Evolutionary conservation across 2,888 invertebrate genomes (phyloP).

Genomic region (Cryptocephalus moraei): DNA sequence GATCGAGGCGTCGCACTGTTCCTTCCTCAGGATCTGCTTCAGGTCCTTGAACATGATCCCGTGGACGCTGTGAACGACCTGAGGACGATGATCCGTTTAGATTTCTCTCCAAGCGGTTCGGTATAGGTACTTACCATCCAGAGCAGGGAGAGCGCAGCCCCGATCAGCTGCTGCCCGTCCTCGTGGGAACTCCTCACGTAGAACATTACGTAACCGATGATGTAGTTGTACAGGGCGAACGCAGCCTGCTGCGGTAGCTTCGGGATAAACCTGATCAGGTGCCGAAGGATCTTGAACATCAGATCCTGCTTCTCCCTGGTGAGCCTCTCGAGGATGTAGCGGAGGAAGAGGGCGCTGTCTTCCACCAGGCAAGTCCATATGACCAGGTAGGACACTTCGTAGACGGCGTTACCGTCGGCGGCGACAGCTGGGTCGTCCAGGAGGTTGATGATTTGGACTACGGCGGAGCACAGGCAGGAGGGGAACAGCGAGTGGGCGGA

Average conservation of each 20-base stretch:
- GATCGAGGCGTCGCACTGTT: slow-evolving; percentile 97
- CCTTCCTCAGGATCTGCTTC: slow-evolving; percentile 95
- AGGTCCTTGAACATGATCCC: slow-evolving; percentile 99
- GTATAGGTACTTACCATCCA: slow-evolving; percentile 69
- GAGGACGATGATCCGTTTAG: slow-evolving; percentile 16
- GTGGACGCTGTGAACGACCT: slow-evolving; percentile 96
- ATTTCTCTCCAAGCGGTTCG: too few species aligned
- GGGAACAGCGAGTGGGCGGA: slow-evolving; percentile 94
- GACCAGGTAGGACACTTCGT: slow-evolving; percentile 93
- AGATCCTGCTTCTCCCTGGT: slow-evolving; percentile 90
- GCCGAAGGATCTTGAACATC: slow-evolving; percentile 86
- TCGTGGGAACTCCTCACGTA: slow-evolving; percentile 95
- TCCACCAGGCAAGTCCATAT: slow-evolving; percentile 92
- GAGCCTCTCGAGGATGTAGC: slow-evolving; percentile 85
- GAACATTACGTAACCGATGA: slow-evolving; percentile 99
- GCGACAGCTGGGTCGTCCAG: slow-evolving; percentile 95
- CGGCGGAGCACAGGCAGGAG: slow-evolving; percentile 91
- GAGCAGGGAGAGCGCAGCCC: slow-evolving; percentile 85
- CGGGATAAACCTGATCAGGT: slow-evolving; percentile 86
- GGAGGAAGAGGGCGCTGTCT: slow-evolving; percentile 84
- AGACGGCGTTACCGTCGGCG: slow-evolving; percentile 88
- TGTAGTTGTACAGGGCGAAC: slow-evolving; percentile 95
- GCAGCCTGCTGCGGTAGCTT: slow-evolving; percentile 94
- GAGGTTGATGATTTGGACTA: slow-evolving; percentile 87
- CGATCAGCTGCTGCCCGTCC: slow-evolving; percentile 87